Conservation (phyloP, 2,888 invertebrate species). For the Nymphalis c-album region DNA sequence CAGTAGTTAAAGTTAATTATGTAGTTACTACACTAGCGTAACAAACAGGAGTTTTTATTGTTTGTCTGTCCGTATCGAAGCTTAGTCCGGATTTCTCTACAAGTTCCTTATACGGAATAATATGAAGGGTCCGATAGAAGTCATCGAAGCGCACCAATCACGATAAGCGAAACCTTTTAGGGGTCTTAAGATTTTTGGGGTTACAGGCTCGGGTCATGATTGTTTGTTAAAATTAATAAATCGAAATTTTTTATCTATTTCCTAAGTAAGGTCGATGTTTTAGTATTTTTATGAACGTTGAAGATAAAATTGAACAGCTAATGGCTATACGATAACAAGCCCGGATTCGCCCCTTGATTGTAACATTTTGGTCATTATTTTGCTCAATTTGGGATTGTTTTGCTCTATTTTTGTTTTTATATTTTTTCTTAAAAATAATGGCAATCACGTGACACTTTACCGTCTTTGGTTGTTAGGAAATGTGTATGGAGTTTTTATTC, state of each 20-base stretch:
- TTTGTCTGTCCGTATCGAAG: conserved; percentile 14
- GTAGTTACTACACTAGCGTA: too few species aligned
- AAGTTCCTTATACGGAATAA: conserved; percentile 42
- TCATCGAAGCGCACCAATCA: conserved; percentile 32
- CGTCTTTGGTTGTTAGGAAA: too few species aligned
- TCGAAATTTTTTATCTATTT: neutral
- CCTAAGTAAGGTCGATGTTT: neutral
- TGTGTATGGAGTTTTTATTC: too few species aligned
- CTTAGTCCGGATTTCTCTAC: conserved; percentile 39
- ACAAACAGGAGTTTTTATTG: neutral
- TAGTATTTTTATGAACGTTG: neutral
- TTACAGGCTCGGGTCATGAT: conserved; percentile 7
- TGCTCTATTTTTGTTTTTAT: too few species aligned
- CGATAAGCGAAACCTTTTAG: conserved; percentile 32
- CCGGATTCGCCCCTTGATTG: neutral
- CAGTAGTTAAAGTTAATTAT: too few species aligned
- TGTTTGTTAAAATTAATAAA: conserved; percentile 21
- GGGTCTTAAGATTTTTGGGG: conserved; percentile 24
- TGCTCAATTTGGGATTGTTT: too few species aligned
- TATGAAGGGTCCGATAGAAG: conserved; percentile 37
- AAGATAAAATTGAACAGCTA: too few species aligned
- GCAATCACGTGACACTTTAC: too few species aligned
- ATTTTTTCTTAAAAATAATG: too few species aligned
- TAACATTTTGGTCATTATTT: neutral
- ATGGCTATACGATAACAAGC: too few species aligned